Evolutionary conservation across 2,888 invertebrate genomes (phyloP).

Genomic region (Sicus ferrugineus): DNA sequence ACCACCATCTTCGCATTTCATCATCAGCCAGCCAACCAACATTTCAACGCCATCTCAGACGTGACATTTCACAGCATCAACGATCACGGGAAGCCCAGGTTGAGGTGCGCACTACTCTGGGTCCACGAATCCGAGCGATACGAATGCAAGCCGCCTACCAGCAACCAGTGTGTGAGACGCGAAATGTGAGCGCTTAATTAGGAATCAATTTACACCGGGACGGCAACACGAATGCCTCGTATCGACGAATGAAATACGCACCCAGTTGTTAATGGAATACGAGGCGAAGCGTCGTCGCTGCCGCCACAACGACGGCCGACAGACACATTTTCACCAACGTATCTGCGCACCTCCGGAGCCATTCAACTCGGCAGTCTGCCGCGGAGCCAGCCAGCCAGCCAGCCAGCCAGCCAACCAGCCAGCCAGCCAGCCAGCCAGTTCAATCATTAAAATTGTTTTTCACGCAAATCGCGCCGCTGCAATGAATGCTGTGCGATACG

Average conservation of each 20-base stretch:
- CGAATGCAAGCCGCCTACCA: not conserved
- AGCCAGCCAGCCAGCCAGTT: not conserved
- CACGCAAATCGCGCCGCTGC: not conserved
- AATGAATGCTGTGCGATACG: not conserved
- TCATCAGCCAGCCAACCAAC: not conserved
- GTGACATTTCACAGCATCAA: not conserved
- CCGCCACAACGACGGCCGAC: not conserved
- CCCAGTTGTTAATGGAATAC: not conserved
- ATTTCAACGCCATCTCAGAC: not conserved
- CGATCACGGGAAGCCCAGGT: not conserved
- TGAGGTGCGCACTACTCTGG: not conserved
- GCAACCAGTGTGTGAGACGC: not conserved
- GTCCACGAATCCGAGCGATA: not conserved
- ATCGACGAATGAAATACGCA: not conserved
- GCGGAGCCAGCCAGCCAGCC: too few species aligned
- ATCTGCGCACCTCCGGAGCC: not conserved
- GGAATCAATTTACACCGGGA: conserved; percentile 35
- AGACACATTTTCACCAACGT: not conserved
- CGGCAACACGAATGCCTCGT: conserved; percentile 8
- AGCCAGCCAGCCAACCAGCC: not conserved
- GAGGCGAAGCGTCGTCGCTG: not conserved
- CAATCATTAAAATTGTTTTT: not conserved
- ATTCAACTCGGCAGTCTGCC: not conserved
- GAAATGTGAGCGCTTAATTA: conserved; percentile 39
- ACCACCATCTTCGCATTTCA: not conserved